Conservation (phyloP, 2,797 vertebrate species). For the Alcedo atthis region DNA sequence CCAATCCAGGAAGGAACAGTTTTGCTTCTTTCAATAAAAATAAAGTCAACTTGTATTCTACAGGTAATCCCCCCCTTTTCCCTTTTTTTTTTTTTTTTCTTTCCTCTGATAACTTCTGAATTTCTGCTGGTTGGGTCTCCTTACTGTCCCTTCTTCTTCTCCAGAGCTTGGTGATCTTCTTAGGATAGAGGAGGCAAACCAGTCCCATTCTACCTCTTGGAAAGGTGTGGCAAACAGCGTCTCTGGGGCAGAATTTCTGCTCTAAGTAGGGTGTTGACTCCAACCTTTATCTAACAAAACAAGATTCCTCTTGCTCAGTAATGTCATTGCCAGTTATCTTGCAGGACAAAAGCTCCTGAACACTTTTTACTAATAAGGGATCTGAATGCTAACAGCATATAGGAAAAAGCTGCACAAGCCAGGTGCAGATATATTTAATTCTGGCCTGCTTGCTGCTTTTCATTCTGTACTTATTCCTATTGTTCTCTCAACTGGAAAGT, state of each 20-base stretch:
- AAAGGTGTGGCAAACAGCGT: not conserved
- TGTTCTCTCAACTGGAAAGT: not conserved
- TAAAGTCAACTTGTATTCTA: not conserved
- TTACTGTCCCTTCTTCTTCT: not conserved
- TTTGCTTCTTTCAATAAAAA: not conserved
- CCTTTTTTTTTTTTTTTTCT: too few relatives aligned
- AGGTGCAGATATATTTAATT: not conserved
- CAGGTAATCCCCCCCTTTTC: not conserved
- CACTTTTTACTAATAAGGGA: not conserved
- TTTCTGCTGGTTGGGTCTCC: not conserved
- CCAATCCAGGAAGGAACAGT: not conserved
- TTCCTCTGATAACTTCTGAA: not conserved
- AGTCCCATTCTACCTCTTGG: not conserved
- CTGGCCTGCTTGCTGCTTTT: not conserved
- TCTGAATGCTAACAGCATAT: not conserved
- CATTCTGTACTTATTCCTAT: not conserved
- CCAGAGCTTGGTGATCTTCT: not conserved
- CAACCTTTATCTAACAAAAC: not conserved
- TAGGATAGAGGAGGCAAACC: not conserved
- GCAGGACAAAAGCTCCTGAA: not conserved
- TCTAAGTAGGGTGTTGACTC: not conserved
- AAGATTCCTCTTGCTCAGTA: not conserved
- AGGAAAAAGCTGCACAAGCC: not conserved
- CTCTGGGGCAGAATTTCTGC: not conserved
- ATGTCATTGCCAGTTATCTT: not conserved